Evolutionary conservation across 2,797 vertebrate genomes (phyloP).

Genomic region (Tauraco hartlaubi): DNA sequence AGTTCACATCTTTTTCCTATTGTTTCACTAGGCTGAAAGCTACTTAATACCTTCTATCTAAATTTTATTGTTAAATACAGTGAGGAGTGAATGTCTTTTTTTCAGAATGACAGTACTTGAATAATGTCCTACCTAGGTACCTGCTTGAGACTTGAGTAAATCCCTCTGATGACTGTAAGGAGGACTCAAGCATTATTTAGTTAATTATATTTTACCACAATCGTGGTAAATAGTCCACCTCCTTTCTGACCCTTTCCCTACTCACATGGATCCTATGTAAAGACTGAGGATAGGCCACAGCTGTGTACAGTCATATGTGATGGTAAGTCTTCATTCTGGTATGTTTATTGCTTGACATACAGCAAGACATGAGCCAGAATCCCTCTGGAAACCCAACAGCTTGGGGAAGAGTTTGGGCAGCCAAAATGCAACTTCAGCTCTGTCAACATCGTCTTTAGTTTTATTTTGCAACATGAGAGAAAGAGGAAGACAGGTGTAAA

Average conservation of each 20-base stretch:
- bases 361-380: background rate
- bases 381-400: background rate
- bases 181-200: background rate
- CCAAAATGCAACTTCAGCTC: background rate
- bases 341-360: background rate
- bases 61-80: background rate
- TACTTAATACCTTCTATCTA: background rate
- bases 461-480: background rate
- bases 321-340: background rate
- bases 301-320: background rate
- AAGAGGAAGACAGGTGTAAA: background rate
- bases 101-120: background rate
- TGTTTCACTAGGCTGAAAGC: background rate
- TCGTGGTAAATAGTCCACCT: background rate
- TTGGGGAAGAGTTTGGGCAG: background rate
- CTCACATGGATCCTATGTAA: background rate
- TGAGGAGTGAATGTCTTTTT: background rate
- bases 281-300: background rate
- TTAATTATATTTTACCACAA: background rate
- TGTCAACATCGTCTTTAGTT: background rate
- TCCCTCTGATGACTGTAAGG: background rate
- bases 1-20: background rate
- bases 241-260: background rate
- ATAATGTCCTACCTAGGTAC: background rate
- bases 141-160: background rate